These are phyloP conservation scores for Echinometra lucunter DNA, from an alignment of 53 echinoderm and acorn worm species.

Conservation along the genomic window DNA sequence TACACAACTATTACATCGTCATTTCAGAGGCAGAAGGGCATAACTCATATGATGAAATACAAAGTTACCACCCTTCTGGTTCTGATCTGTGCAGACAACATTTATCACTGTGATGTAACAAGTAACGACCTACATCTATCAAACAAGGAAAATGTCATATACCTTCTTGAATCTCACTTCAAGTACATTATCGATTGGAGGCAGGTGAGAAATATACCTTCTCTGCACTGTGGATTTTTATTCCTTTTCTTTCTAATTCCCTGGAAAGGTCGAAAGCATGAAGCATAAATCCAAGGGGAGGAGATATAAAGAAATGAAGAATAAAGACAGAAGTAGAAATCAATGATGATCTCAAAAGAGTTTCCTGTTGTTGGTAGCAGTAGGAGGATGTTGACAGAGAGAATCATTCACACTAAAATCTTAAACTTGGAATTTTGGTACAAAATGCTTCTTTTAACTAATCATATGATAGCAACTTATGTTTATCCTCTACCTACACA, in stretches of 20 bases:
- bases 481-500: no score
- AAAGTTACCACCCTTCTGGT: no score
- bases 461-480: no score
- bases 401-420: background rate
- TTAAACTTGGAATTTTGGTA: background rate
- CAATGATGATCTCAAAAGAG: conserved; percentile 40
- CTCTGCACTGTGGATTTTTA: background rate
- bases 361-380: conserved; percentile 2
- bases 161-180: background rate
- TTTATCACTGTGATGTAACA: background rate
- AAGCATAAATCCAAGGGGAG: conserved; percentile 12
- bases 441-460: no score
- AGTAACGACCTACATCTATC: background rate
- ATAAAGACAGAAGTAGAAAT: background rate
- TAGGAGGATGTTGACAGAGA: background rate
- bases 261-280: background rate
- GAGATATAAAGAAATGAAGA: background rate
- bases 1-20: background rate
- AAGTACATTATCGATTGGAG: conserved; percentile 14
- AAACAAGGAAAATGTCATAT: background rate
- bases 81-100: no score
- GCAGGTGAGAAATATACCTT: conserved; percentile 9
- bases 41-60: no score
- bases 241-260: background rate
- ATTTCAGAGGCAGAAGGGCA: no score